phyloP scores from a whole-genome alignment of 2,797 vertebrate species.

The Ciconia nigra region DNA sequence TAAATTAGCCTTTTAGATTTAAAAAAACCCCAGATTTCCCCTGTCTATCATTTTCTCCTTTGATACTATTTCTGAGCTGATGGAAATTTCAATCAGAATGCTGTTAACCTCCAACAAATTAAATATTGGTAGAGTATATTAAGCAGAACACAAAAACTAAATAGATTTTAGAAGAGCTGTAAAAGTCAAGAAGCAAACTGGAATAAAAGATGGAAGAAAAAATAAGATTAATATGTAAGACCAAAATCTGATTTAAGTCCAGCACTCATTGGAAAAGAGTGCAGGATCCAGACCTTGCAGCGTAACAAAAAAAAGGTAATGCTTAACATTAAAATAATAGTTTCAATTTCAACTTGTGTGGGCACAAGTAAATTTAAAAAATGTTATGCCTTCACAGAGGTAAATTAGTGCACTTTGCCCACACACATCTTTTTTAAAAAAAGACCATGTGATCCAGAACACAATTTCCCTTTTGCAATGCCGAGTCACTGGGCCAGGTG shows the following conservation, averaged over 20 bases:
- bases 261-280: not conserved
- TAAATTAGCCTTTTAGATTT: slow-evolving; percentile 31
- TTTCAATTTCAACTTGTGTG: slow-evolving; percentile 34
- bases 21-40: not conserved
- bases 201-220: not conserved
- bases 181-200: not conserved
- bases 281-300: not conserved
- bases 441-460: not conserved
- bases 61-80: not conserved
- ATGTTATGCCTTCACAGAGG: not conserved
- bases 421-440: not conserved
- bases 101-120: slow-evolving; percentile 9
- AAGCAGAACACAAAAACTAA: not conserved
- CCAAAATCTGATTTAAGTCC: not conserved
- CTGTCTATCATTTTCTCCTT: not conserved
- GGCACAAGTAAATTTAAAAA: not conserved
- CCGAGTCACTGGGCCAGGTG: not conserved
- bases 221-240: not conserved
- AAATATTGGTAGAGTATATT: not conserved
- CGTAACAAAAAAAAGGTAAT: not conserved
- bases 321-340: slow-evolving; percentile 18
- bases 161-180: not conserved
- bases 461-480: not conserved
- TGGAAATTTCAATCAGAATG: not conserved
- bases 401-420: slow-evolving; percentile 10